Evolutionary conservation across 2,113 vertebrate genomes (phyloP), one percentile per base, ranked within the genome.

Genomic region (Nymphicus hollandicus): DNA sequence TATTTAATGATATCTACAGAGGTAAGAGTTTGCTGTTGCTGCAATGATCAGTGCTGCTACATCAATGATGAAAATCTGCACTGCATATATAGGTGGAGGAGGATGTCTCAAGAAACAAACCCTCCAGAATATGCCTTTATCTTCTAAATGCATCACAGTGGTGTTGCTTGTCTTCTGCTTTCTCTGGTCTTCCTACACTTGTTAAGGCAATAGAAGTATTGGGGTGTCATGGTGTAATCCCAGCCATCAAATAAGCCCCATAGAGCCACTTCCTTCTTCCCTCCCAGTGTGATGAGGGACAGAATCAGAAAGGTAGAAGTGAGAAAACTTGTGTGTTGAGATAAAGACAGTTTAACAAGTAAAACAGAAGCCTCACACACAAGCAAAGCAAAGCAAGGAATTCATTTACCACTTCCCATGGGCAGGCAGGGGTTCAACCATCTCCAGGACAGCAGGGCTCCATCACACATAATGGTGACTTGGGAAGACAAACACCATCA

Each of bases 11-110:
- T 29, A 2, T 9, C 50, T 65, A 22, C 11, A 25, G 35, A 69
- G 10, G 28, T 22, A 22, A 58, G 20, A 1, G 0, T 14, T 69
- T 9, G 1, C 10, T 2, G 17, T 24, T 72, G 20, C 16, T 53
- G 28, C 19, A 52, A 3, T 16, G 23, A 44, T 19, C 4, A 1
- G 5, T 5, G 44, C 17, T 56, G 31, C 14, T 10, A 35, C 13
- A 22, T 37, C 18, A 17, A 0, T 14, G 11, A 1, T 35, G 28
- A 10, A n/a, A 58, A 44, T 43, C 24, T n/a, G 29, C 19, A n/a
- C 20, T 60, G 29, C 4, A 2, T 19, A 23, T 13, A 14, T 7
- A 27, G 23, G 8, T 43, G 13, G 29, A 74, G 12, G 20, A 71
- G 9, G 46, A 44, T 10, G 17, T 10, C 43, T 56, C 29, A 47